Percentiles rank a stretch among this genome's conserved stretches.
Conservation (phyloP, 2,113 vertebrate species). For the Polypterus bichir region DNA sequence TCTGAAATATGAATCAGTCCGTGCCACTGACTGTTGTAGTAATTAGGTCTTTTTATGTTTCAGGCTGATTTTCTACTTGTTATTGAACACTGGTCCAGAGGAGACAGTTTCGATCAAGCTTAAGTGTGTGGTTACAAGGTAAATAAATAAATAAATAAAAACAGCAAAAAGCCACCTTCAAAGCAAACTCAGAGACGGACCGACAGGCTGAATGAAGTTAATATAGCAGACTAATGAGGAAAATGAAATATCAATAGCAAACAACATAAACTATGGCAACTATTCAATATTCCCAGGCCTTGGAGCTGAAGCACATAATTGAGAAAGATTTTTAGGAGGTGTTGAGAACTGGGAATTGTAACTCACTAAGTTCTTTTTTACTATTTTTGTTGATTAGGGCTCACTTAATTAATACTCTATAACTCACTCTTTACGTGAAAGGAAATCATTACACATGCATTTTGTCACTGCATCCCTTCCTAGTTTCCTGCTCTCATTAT, state of each 20-base stretch:
- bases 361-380: no score
- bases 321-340: no score
- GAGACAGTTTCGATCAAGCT: constrained; percentile 13
- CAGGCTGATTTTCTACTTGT: constrained; percentile 25
- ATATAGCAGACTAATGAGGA: constrained; percentile 14
- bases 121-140: constrained; percentile 6
- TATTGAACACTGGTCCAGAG: constrained; percentile 21
- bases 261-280: constrained; percentile 13
- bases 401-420: no score
- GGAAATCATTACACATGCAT: no score
- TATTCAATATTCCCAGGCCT: constrained; percentile 5
- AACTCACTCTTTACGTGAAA: no score
- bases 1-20: constrained; percentile 17
- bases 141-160: no score
- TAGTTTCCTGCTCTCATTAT: no score
- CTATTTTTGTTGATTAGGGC: no score
- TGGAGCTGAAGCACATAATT: no score
- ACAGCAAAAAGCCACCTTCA: no score
- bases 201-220: neutral
- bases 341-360: no score
- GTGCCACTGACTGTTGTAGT: constrained; percentile 16
- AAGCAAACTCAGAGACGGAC: neutral
- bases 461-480: no score
- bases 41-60: constrained; percentile 20
- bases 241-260: constrained; percentile 18